Percentiles rank a stretch among this genome's conserved stretches.
Evolutionary conservation across 2,888 invertebrate species (phyloP).

Genomic region (Aethes cnicana): DNA sequence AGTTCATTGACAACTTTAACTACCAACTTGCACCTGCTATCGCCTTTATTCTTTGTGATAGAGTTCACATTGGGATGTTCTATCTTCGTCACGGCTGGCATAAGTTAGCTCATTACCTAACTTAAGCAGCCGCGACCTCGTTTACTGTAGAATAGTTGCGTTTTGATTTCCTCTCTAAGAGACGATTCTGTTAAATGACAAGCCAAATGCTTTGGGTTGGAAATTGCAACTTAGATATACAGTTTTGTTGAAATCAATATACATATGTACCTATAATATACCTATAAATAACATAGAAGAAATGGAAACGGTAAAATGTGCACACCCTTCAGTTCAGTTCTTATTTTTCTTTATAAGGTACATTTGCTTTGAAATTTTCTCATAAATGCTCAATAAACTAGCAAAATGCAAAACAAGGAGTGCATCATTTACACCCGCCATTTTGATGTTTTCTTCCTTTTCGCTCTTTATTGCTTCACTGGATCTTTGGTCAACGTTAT

Average conservation of each 20-base stretch:
- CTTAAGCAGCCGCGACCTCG: not conserved
- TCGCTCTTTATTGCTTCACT: not conserved
- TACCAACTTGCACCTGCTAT: not conserved
- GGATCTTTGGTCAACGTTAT: not conserved
- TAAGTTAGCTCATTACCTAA: slow-evolving; percentile 9
- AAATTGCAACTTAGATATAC: no score
- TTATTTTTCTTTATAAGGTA: no score
- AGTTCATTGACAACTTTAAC: slow-evolving; percentile 4
- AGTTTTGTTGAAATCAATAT: no score
- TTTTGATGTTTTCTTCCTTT: not conserved
- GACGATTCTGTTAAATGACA: not conserved
- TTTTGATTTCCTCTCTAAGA: slow-evolving; percentile 3
- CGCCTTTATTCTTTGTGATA: not conserved
- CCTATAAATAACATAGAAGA: no score
- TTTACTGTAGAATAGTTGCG: slow-evolving; percentile 2
- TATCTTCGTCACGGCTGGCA: not conserved
- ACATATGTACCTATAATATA: no score
- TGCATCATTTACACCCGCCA: not conserved
- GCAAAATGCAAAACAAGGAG: not conserved
- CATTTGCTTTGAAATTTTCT: no score
- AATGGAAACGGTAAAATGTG: no score
- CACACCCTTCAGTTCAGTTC: no score
- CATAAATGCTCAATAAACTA: not conserved
- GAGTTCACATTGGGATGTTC: not conserved
- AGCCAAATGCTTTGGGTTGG: no score